These are phyloP conservation scores for Sycophila texana DNA, from an alignment of 2,888 invertebrate genomes.

Conservation along the genomic window DNA sequence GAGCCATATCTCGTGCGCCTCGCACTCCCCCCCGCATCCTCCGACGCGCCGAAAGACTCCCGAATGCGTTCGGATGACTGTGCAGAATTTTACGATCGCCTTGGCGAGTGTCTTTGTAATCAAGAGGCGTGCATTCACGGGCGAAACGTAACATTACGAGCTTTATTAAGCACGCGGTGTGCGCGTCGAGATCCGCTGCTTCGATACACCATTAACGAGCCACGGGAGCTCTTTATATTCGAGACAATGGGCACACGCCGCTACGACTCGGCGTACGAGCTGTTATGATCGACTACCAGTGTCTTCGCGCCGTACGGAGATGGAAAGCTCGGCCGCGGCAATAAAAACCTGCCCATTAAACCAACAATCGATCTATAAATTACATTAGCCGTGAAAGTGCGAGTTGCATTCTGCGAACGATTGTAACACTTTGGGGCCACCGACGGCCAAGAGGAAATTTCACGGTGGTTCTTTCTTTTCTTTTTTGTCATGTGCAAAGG, in stretches of 20 bases:
- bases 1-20: background rate
- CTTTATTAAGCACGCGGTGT: slow-evolving; percentile 10
- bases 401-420: too few relatives aligned
- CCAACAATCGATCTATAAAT: too few relatives aligned
- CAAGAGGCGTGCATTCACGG: slow-evolving; percentile 1
- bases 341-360: too few relatives aligned
- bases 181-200: background rate
- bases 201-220: background rate
- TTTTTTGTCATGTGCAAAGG: too few relatives aligned
- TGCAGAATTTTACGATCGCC: background rate
- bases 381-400: too few relatives aligned
- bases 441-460: too few relatives aligned
- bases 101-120: slow-evolving; percentile 25
- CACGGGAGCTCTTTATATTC: slow-evolving; percentile 8
- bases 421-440: too few relatives aligned
- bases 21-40: background rate
- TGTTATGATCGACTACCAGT: too few relatives aligned
- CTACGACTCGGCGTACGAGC: too few relatives aligned
- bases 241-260: background rate
- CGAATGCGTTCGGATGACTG: background rate
- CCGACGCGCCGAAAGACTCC: background rate
- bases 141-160: background rate
- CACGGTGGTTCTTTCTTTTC: too few relatives aligned
- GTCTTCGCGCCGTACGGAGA: too few relatives aligned
- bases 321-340: too few relatives aligned